Percentiles rank a stretch among this genome's conserved stretches.
Evolutionary conservation across 1,140 invertebrate genomes (phyloP).

Genomic region (Eubasilissa regina): DNA sequence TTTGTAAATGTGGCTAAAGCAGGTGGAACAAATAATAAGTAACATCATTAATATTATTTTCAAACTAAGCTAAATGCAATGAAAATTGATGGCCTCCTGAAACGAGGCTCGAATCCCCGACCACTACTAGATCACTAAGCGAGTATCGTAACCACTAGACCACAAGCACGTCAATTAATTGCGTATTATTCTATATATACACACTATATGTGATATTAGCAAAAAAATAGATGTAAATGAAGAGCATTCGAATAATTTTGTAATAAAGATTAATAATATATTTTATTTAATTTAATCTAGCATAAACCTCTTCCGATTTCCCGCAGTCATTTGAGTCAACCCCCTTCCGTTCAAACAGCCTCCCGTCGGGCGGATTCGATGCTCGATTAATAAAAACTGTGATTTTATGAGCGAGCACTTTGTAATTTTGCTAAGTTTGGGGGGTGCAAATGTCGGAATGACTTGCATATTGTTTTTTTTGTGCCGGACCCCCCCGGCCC

Average conservation of each 20-base stretch:
- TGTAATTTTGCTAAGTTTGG: conserved; percentile 60
- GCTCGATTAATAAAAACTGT: conserved; percentile 61
- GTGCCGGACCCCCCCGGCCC: neutral
- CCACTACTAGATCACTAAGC: too few relatives aligned
- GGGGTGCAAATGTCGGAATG: conserved; percentile 57
- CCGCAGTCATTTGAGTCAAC: neutral
- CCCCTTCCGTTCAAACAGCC: neutral
- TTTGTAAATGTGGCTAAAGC: too few relatives aligned
- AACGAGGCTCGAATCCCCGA: too few relatives aligned
- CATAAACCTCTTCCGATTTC: neutral
- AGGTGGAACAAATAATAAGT: too few relatives aligned
- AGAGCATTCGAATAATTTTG: neutral
- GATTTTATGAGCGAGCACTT: conserved; percentile 61
- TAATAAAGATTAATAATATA: neutral
- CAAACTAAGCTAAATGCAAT: too few relatives aligned
- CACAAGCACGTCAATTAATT: too few relatives aligned
- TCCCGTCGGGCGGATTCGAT: conserved; percentile 51
- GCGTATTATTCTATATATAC: too few relatives aligned
- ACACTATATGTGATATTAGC: too few relatives aligned
- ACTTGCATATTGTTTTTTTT: conserved; percentile 61
- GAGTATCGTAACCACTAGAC: too few relatives aligned
- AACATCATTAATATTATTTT: too few relatives aligned
- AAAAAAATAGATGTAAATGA: too few relatives aligned
- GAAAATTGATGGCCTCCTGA: too few relatives aligned
- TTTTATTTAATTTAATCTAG: neutral